Conservation (phyloP, 2,113 vertebrate species). For the Cryptoleucopteryx plumbea region DNA sequence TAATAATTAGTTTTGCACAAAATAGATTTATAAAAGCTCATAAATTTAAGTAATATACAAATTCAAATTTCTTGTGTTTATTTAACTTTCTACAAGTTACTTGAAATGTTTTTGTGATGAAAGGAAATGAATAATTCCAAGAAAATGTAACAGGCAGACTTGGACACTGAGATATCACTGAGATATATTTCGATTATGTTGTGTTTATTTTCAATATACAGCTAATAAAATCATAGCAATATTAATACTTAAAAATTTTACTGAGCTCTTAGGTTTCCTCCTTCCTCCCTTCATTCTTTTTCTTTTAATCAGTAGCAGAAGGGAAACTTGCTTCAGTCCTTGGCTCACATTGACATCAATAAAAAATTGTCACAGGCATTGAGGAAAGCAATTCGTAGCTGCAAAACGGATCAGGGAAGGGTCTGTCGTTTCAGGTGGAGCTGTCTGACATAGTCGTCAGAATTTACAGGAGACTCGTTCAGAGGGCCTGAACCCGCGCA, state of each 20-base stretch:
- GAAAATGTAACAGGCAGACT: not conserved
- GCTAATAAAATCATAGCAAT: not conserved
- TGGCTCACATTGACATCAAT: not conserved
- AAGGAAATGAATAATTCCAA: not conserved
- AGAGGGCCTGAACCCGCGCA: not conserved
- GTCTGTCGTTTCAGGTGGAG: not conserved
- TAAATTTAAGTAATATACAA: conserved; percentile 12
- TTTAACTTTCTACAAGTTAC: not conserved
- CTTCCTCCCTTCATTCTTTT: not conserved
- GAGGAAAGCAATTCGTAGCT: not conserved
- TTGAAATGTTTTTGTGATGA: not conserved
- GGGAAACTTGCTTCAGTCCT: not conserved
- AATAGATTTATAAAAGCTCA: conserved; percentile 38
- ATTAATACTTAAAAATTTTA: not conserved
- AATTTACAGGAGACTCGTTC: not conserved
- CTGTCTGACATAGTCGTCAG: not conserved
- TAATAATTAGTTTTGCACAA: conserved; percentile 37
- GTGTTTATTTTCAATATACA: not conserved
- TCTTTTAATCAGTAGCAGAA: not conserved
- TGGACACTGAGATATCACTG: not conserved
- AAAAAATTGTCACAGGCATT: not conserved
- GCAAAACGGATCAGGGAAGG: not conserved
- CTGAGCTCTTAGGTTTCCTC: not conserved
- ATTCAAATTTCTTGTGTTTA: not conserved
- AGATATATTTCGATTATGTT: not conserved